These are phyloP conservation scores for Procambarus clarkii DNA, from an alignment of 1,140 invertebrate genomes.

Conservation along the genomic window DNA sequence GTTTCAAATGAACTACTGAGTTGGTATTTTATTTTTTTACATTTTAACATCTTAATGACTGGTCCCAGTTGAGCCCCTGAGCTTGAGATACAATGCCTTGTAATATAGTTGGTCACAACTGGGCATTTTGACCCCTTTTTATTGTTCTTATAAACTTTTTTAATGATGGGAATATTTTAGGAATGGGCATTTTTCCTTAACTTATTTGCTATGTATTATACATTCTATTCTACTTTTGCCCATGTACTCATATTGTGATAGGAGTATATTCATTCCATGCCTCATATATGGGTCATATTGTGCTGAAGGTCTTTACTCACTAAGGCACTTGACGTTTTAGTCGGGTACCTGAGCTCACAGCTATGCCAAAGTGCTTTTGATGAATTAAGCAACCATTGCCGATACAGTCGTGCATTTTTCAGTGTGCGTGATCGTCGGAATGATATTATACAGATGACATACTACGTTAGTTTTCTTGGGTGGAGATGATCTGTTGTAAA, in stretches of 20 bases:
- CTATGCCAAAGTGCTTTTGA: constrained; percentile 63
- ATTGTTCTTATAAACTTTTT: constrained; percentile 1
- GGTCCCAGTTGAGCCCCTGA: not conserved
- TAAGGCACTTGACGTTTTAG: constrained; percentile 21
- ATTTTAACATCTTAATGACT: not conserved
- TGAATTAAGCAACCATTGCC: constrained; percentile 15
- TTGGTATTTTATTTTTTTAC: not conserved
- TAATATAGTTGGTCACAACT: not conserved
- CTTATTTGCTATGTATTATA: constrained; percentile 4
- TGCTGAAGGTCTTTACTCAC: constrained; percentile 15
- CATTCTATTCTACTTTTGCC: not conserved
- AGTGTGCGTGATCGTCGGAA: not conserved
- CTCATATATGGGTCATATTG: constrained; percentile 27
- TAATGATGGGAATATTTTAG: constrained; percentile 13
- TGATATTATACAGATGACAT: constrained; percentile 15
- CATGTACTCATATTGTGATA: constrained; percentile 30
- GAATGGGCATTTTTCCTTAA: constrained; percentile 46
- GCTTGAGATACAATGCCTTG: not conserved
- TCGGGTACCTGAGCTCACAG: constrained; percentile 36
- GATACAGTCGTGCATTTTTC: constrained; percentile 14
- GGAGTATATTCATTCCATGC: constrained; percentile 36
- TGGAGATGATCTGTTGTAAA: constrained; percentile 26
- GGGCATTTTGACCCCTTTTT: not conserved
- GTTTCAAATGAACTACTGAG: not conserved
- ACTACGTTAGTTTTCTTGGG: constrained; percentile 15